Percentiles rank a stretch among this genome's conserved stretches.
phyloP scores from a whole-genome alignment of 2,888 invertebrate genomes.

The Scelioninae gen. 1 region DNA sequence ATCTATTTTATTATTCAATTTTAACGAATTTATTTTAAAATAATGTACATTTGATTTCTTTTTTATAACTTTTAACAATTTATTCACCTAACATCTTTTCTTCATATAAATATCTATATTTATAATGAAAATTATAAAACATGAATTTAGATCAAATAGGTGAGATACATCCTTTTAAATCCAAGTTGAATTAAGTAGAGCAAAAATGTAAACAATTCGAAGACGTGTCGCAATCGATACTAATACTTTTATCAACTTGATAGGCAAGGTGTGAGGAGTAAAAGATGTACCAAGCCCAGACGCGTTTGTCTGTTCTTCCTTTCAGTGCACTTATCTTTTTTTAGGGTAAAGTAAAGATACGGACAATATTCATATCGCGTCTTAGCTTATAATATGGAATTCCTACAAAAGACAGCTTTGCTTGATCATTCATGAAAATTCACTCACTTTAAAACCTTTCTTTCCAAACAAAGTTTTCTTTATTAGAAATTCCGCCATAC shows the following conservation, averaged over 20 bases:
- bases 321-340: slow-evolving; percentile 66
- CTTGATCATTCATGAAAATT: slow-evolving; percentile 4
- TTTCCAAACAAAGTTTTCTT: slow-evolving; percentile 43
- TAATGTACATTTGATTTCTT: too few relatives aligned
- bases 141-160: not conserved
- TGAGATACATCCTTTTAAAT: not conserved
- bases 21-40: too few relatives aligned
- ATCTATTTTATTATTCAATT: too few relatives aligned
- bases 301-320: slow-evolving; percentile 71
- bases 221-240: slow-evolving; percentile 32
- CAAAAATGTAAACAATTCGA: slow-evolving; percentile 8
- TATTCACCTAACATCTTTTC: too few relatives aligned
- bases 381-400: slow-evolving; percentile 47
- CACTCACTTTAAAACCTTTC: not conserved
- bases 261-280: slow-evolving; percentile 70
- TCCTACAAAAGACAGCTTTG: slow-evolving; percentile 37
- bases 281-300: slow-evolving; percentile 70
- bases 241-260: slow-evolving; percentile 55
- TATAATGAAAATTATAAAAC: not conserved
- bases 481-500: slow-evolving; percentile 37
- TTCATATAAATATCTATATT: too few relatives aligned
- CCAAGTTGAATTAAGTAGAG: slow-evolving; percentile 8
- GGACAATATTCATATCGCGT: slow-evolving; percentile 63
- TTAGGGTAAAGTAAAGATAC: slow-evolving; percentile 67
- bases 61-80: too few relatives aligned